phyloP scores from a whole-genome alignment of 23 tunicate species.

The Pegea sp. region DNA sequence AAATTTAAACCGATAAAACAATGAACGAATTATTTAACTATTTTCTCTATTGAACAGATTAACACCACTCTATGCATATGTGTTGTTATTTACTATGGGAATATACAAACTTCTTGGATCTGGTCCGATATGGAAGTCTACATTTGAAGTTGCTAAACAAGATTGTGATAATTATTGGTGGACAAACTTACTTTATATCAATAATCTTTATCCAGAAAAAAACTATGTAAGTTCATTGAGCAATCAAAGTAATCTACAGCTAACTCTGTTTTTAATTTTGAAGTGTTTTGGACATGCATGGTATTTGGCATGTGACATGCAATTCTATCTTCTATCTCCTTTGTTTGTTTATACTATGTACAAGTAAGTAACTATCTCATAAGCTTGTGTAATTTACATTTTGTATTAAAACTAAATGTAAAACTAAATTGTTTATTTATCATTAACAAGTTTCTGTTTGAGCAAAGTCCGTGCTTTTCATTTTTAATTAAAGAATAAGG shows the following conservation, averaged over 20 bases:
- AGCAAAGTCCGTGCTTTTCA: too few species aligned
- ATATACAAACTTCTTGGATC: not conserved
- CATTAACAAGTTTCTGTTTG: too few species aligned
- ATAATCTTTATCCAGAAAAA: not conserved
- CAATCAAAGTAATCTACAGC: too few species aligned
- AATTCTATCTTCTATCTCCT: constrained; percentile 1
- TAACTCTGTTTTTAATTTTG: not conserved
- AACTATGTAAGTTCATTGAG: not conserved
- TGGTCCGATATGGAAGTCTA: not conserved
- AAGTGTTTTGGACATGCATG: constrained; percentile 1
- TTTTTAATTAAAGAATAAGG: too few species aligned
- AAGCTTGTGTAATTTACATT: too few species aligned
- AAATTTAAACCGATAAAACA: too few species aligned
- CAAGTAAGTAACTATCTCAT: too few species aligned
- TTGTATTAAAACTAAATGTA: too few species aligned
- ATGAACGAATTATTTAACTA: too few species aligned
- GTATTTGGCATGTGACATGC: constrained; percentile 2
- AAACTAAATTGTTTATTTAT: too few species aligned
- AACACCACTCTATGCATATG: constrained; percentile 2
- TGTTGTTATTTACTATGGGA: constrained; percentile 1
- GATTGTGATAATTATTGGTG: not conserved
- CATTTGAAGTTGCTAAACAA: not conserved
- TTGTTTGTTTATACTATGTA: not conserved
- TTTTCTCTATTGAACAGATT: not conserved
- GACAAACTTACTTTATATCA: constrained; percentile 1